Evolutionary conservation across 2,113 vertebrate species (phyloP).

Genomic region (Mobula birostris): DNA sequence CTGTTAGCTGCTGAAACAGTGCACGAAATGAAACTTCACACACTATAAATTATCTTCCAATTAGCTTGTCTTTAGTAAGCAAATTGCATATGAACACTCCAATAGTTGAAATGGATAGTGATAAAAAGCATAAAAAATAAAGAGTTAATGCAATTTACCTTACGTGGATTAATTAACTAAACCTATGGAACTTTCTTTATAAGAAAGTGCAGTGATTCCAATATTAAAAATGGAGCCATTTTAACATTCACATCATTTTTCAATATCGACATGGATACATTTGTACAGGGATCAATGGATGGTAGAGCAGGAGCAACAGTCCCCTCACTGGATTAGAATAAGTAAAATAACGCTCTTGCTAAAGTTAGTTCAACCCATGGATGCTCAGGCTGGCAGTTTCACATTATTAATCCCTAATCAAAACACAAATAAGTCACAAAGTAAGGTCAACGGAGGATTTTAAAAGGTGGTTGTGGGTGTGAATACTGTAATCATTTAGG

Average conservation of each 20-base stretch:
- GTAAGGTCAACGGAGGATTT: not conserved
- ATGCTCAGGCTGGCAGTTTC: not conserved
- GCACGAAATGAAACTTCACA: not conserved
- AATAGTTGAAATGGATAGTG: not conserved
- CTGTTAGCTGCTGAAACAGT: not conserved
- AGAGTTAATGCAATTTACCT: not conserved
- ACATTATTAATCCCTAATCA: not conserved
- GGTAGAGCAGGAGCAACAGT: not conserved
- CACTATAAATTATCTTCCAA: not conserved
- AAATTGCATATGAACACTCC: not conserved
- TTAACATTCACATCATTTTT: not conserved
- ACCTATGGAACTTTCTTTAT: not conserved
- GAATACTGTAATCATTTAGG: not conserved
- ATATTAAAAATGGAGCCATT: not conserved
- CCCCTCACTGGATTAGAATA: too few relatives aligned
- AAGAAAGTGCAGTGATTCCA: not conserved
- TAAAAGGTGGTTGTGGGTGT: not conserved
- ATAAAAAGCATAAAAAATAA: not conserved
- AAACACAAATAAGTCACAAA: not conserved
- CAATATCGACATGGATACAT: not conserved
- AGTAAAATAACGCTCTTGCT: not conserved
- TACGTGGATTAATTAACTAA: not conserved
- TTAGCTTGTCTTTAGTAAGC: not conserved
- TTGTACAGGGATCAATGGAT: not conserved
- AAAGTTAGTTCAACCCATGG: not conserved